Base-by-base conservation (phyloP, 2,113 vertebrate species). In the Thamnaconus septentrionalis region DNA sequence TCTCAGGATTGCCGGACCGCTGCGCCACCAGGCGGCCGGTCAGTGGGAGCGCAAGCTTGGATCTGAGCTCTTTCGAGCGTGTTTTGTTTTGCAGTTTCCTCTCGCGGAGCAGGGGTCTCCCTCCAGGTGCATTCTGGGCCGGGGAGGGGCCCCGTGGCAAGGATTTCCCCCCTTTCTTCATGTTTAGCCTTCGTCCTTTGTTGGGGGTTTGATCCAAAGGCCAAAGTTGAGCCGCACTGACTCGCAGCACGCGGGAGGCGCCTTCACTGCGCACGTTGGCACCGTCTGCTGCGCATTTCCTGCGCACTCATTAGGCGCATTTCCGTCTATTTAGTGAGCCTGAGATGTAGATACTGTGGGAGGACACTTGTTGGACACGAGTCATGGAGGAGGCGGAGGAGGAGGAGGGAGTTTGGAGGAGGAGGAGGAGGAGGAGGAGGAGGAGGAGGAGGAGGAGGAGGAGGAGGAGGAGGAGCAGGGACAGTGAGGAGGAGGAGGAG, bases 291-390 rank as follows among this genome's bases (percentile, higher is more conserved):
- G 73, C 66, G 58, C 60, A 69, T 64, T 53, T 53, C 18, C 64
- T 66, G 12, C 41, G 46, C 46, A 61, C 57, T 70, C 41, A 69
- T 83, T 70, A 78, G 31, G 60, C 47, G 47, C 7, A 55, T 75
- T 83, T 81, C 75, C 56, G 11, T 61, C 55, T 65, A 12, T 78
- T 78, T 68, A n/a, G 51, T 18, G 45, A 73, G 73, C 73, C 67
- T 56, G 65, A 70, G 83, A 49, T 51, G 75, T 18, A 56, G 64
- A 64, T 59, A 67, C 8, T 47, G 47, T 18, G 11, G 46, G 77
- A 64, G 74, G 51, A 50, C 55, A 55, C 73, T 56, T 56, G 59
- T 66, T 4, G 41, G 41, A 10, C 39, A 67, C 44, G 7, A 6
- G 2, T 7, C 5, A 7, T 6, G 44, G 44, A 45, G 44, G 44